Percentiles rank a stretch among this genome's conserved stretches.
phyloP scores from a whole-genome alignment of 2,888 invertebrate species.

The Strigamia maritima region DNA sequence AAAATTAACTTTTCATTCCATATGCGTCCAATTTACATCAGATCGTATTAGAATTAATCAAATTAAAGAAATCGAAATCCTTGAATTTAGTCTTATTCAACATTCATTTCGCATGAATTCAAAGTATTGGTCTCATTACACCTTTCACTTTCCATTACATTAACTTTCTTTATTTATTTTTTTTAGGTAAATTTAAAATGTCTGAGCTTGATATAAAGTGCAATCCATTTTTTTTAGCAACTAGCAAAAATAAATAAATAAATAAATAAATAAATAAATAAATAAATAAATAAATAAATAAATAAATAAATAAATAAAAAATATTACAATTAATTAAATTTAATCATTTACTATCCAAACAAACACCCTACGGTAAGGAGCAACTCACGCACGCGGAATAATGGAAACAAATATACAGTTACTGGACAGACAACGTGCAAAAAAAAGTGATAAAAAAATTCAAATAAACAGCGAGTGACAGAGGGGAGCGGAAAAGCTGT shows the following conservation, averaged over 20 bases:
- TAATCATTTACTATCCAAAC: constrained; percentile 2
- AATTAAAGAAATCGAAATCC: not conserved
- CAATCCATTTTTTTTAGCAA: not conserved
- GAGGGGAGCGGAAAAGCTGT: constrained; percentile 20
- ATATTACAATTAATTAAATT: not conserved
- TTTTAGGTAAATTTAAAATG: not conserved
- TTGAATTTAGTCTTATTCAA: not conserved
- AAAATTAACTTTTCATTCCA: not conserved
- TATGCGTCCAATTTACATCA: not conserved
- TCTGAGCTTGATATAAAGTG: not conserved
- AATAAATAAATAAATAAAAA: not conserved
- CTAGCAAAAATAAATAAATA: not conserved
- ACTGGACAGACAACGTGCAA: not conserved
- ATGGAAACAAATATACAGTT: constrained; percentile 3
- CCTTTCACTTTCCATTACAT: not conserved
- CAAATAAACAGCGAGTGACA: constrained; percentile 21
- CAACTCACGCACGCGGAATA: not conserved
- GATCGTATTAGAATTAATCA: not conserved
- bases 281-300: not conserved
- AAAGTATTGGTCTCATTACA: not conserved
- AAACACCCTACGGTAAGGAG: not conserved
- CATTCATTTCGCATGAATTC: not conserved
- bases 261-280: not conserved
- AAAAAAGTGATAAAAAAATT: constrained; percentile 18
- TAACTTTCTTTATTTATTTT: not conserved